These are phyloP conservation scores for Ophioderma brevispina DNA, from an alignment of 35 echinoderm and acorn worm species.

Conservation along the genomic window DNA sequence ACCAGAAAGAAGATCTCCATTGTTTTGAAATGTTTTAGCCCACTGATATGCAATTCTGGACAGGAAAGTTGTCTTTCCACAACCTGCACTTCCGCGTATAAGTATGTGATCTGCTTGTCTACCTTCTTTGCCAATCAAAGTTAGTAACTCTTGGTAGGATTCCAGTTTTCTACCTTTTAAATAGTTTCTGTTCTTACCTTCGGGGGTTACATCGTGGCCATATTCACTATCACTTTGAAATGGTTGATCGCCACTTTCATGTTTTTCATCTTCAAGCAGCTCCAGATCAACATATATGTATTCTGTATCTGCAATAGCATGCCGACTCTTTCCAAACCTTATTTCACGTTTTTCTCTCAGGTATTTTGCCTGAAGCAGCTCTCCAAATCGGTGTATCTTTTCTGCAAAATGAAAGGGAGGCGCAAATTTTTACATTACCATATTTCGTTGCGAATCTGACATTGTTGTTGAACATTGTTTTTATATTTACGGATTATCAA, in stretches of 20 bases:
- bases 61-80: conserved; percentile 11
- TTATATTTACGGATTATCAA: no score
- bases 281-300: background rate
- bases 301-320: background rate
- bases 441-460: no score
- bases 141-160: conserved; percentile 13
- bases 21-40: background rate
- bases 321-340: background rate
- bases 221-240: no score
- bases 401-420: no score
- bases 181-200: no score
- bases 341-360: background rate
- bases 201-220: no score
- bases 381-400: background rate
- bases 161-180: background rate
- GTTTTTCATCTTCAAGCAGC: background rate
- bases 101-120: background rate
- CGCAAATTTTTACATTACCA: no score
- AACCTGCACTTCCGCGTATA: background rate
- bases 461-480: no score
- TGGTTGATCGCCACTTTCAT: no score
- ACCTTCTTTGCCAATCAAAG: no score
- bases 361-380: background rate
- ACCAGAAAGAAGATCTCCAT: background rate
- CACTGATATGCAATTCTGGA: conserved; percentile 26